phyloP scores from a whole-genome alignment of 2,888 invertebrate species.

The Orchesellides sinensis region DNA sequence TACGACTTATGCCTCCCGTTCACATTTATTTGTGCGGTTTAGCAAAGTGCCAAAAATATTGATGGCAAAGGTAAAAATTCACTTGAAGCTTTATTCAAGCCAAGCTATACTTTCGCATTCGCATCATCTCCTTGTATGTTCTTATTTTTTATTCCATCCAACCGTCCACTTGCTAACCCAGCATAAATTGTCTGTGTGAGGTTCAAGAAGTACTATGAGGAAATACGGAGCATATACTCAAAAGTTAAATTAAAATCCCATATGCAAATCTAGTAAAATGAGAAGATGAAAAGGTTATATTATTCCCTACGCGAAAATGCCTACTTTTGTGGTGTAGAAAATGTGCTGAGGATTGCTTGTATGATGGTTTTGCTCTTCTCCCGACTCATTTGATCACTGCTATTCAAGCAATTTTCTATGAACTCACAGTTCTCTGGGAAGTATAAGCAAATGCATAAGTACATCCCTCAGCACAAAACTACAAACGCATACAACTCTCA shows the following conservation, averaged over 20 bases:
- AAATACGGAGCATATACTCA: not conserved
- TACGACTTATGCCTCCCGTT: not conserved
- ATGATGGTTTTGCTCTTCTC: constrained; percentile 1
- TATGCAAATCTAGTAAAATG: constrained; percentile 13
- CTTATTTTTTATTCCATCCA: not conserved
- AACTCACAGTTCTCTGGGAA: not conserved
- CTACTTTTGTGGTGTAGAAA: not conserved
- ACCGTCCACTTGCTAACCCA: constrained; percentile 9
- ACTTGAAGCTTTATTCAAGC: too few relatives aligned
- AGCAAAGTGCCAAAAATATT: constrained; percentile 41
- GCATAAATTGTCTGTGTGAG: too few relatives aligned
- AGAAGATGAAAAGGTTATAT: constrained; percentile 17
- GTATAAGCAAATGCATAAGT: not conserved
- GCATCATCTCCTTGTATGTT: too few relatives aligned
- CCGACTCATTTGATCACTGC: not conserved
- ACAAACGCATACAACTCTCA: not conserved
- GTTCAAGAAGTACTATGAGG: not conserved
- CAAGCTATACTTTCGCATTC: too few relatives aligned
- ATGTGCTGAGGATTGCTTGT: constrained; percentile 29
- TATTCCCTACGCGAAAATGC: not conserved
- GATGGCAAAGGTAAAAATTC: constrained; percentile 20
- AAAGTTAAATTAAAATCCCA: constrained; percentile 26
- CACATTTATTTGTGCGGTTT: constrained; percentile 13
- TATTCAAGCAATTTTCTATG: not conserved
- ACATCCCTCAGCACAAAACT: too few relatives aligned